Percentiles rank a stretch among this genome's conserved stretches.
phyloP scores from a whole-genome alignment of 2,888 invertebrate genomes.

The Acleris emargana region DNA sequence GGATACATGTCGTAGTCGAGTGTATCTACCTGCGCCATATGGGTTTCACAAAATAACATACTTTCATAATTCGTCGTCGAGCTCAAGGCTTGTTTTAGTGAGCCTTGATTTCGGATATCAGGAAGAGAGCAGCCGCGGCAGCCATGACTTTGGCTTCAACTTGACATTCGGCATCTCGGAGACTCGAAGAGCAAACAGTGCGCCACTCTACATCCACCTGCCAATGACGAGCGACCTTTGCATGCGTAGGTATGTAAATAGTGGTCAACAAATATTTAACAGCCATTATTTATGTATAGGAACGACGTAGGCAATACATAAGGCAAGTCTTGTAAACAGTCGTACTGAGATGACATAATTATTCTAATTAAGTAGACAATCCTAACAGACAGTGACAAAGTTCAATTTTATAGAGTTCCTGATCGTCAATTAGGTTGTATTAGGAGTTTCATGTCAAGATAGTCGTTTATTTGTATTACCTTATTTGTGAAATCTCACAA shows the following conservation, averaged over 20 bases:
- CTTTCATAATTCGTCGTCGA: too few species aligned
- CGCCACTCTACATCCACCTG: conserved; percentile 59
- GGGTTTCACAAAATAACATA: too few species aligned
- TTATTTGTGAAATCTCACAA: not conserved
- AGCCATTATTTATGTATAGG: conserved; percentile 39
- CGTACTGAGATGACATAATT: conserved; percentile 6
- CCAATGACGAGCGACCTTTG: conserved; percentile 66
- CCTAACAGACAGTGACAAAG: conserved; percentile 1
- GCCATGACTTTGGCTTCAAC: conserved; percentile 53
- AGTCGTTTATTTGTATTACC: not conserved
- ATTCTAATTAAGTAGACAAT: conserved; percentile 8
- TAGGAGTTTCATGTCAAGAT: not conserved
- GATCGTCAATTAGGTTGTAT: not conserved
- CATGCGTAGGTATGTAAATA: conserved; percentile 56
- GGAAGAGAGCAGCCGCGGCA: conserved; percentile 32
- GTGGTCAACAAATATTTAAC: conserved; percentile 61
- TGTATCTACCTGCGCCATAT: too few species aligned
- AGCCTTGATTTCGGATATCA: conserved; percentile 9
- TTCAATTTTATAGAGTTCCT: not conserved
- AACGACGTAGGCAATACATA: conserved; percentile 13
- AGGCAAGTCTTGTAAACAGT: conserved; percentile 1
- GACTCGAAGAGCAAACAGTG: conserved; percentile 46
- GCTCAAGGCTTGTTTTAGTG: too few species aligned
- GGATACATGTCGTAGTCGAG: too few species aligned
- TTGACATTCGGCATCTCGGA: conserved; percentile 55